Conservation (phyloP, 2,888 invertebrate genomes). For the Temnothorax unifasciatus region DNA sequence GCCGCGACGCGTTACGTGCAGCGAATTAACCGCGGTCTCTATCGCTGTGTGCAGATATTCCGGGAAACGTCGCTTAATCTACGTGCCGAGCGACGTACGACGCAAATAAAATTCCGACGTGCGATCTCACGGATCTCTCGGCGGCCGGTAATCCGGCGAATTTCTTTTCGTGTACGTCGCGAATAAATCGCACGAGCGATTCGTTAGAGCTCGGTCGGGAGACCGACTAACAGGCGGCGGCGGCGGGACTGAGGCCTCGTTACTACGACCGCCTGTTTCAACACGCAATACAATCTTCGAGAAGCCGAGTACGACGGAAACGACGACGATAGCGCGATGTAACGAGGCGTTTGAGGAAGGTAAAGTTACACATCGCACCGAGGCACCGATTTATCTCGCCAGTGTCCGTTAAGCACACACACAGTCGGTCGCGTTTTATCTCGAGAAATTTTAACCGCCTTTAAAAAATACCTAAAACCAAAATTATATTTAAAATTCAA, state of each 20-base stretch:
- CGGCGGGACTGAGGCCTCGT: constrained; percentile 29
- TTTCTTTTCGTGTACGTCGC: constrained; percentile 48
- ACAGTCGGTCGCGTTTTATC: constrained; percentile 9
- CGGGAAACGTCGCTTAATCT: constrained; percentile 43
- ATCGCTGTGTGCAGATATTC: constrained; percentile 45
- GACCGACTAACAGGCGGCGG: neutral
- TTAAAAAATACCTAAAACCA: neutral
- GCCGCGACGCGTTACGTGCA: constrained; percentile 59
- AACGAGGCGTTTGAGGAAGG: constrained; percentile 24
- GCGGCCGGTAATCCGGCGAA: constrained; percentile 28
- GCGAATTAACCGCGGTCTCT: constrained; percentile 57
- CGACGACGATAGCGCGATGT: constrained; percentile 21
- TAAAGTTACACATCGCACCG: constrained; percentile 22
- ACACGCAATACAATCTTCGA: constrained; percentile 41
- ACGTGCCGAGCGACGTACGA: constrained; percentile 35
- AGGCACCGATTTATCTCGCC: constrained; percentile 31
- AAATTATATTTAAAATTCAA: constrained; percentile 4
- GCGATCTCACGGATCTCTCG: constrained; percentile 30
- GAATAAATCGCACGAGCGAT: constrained; percentile 47
- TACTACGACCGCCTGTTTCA: constrained; percentile 26
- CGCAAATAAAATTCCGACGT: constrained; percentile 49
- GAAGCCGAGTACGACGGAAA: neutral
- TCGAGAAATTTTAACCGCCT: neutral
- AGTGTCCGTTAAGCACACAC: neutral
- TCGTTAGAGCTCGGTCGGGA: constrained; percentile 42